phyloP scores from a whole-genome alignment of 2,888 invertebrate genomes.

The Lingula anatina region DNA sequence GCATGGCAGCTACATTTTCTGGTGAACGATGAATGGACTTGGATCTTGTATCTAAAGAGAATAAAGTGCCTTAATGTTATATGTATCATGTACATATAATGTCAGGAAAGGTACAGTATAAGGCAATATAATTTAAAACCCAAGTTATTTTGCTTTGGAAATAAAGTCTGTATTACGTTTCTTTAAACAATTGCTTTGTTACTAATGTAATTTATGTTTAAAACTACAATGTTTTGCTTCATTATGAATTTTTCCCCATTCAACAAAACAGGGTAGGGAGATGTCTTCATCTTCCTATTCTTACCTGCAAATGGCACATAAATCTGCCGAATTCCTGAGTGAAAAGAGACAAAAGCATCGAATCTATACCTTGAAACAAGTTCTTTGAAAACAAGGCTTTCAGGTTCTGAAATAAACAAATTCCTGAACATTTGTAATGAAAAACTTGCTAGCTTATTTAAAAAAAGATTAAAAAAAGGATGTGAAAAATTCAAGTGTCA shows the following conservation, averaged over 20 bases:
- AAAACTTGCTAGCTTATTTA: background rate
- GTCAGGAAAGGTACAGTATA: no score
- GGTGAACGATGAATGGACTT: conserved; percentile 21
- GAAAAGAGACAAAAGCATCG: conserved; percentile 44
- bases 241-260: no score
- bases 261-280: no score
- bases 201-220: no score
- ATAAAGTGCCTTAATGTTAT: background rate
- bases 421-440: no score
- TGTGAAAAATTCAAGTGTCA: background rate
- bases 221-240: no score
- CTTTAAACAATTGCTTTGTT: no score
- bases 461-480: background rate
- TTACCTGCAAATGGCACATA: conserved; percentile 47
- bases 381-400: conserved; percentile 26
- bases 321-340: conserved; percentile 44
- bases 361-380: conserved; percentile 25
- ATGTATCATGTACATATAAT: no score
- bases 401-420: conserved; percentile 34
- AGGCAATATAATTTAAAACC: no score
- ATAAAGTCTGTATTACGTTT: no score
- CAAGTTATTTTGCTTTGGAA: no score
- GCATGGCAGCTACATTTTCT: conserved; percentile 28
- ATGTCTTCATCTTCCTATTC: no score
- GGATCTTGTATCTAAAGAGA: conserved; percentile 32